Conservation (phyloP, 2,113 vertebrate species). For the Coryphaenoides rupestris region DNA sequence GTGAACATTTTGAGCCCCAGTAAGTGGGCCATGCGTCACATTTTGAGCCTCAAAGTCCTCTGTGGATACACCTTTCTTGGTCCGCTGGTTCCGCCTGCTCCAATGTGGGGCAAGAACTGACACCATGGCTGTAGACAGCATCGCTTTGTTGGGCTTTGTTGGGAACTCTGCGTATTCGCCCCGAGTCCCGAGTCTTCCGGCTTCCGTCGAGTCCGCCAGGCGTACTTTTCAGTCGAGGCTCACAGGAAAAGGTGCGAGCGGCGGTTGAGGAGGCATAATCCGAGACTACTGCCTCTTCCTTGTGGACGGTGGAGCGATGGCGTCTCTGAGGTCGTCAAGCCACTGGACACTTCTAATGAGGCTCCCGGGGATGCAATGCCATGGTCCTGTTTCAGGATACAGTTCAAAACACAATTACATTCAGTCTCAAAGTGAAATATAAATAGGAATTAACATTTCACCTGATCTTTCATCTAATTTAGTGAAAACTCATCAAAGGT, state of each 20-base stretch:
- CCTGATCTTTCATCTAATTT: background rate
- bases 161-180: constrained; percentile 6
- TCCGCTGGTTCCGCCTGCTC: constrained; percentile 48
- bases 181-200: constrained; percentile 18
- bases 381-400: constrained; percentile 46
- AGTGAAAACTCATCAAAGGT: background rate
- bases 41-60: constrained; percentile 37
- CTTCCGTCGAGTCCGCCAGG: constrained; percentile 6
- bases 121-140: constrained; percentile 70
- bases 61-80: constrained; percentile 44
- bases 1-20: constrained; percentile 3
- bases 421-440: background rate
- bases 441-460: constrained; percentile 2
- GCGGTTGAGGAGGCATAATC: constrained; percentile 3
- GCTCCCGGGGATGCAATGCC: constrained; percentile 18
- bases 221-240: constrained; percentile 12
- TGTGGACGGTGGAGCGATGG: constrained; percentile 14
- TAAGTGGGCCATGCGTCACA: background rate
- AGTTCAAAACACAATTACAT: background rate
- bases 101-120: constrained; percentile 69
- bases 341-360: constrained; percentile 6
- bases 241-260: constrained; percentile 14
- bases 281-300: constrained; percentile 14
- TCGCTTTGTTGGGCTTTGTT: constrained; percentile 24
- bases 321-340: constrained; percentile 13